Conservation (phyloP, 2,113 vertebrate species). For the Crocuta crocuta region DNA sequence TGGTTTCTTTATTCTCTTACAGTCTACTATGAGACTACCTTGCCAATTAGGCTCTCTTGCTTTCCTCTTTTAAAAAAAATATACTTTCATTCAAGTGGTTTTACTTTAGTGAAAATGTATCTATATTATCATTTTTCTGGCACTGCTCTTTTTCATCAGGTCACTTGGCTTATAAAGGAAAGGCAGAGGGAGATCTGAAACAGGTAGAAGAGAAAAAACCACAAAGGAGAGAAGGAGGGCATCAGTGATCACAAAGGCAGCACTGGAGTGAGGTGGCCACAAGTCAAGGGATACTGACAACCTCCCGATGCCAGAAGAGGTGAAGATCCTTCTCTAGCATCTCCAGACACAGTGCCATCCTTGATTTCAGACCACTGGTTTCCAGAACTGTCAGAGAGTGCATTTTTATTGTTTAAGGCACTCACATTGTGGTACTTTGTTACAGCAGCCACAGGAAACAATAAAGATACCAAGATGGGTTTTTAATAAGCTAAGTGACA, state of each 20-base stretch:
- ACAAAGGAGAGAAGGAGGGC: background rate
- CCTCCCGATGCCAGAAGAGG: background rate
- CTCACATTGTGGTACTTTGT: background rate
- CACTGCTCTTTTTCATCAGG: background rate
- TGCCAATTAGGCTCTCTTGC: background rate
- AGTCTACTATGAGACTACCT: background rate
- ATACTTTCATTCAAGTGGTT: background rate
- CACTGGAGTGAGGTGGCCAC: background rate
- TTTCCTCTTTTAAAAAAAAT: background rate
- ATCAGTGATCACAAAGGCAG: background rate
- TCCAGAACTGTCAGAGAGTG: background rate
- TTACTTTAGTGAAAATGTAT: background rate
- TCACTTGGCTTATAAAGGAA: conserved; percentile 1
- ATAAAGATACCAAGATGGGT: background rate
- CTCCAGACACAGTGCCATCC: background rate
- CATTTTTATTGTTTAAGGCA: background rate
- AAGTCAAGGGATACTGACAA: background rate
- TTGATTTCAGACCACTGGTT: background rate
- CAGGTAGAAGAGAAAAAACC: background rate
- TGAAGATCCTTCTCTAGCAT: background rate
- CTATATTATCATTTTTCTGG: conserved; percentile 13
- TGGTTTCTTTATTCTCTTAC: background rate
- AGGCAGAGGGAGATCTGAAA: background rate
- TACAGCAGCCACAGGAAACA: background rate
- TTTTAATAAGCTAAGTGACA: background rate